Percentiles rank a stretch among this genome's conserved stretches.
phyloP scores from a whole-genome alignment of 2,113 vertebrate species.

The Eolophus roseicapilla region DNA sequence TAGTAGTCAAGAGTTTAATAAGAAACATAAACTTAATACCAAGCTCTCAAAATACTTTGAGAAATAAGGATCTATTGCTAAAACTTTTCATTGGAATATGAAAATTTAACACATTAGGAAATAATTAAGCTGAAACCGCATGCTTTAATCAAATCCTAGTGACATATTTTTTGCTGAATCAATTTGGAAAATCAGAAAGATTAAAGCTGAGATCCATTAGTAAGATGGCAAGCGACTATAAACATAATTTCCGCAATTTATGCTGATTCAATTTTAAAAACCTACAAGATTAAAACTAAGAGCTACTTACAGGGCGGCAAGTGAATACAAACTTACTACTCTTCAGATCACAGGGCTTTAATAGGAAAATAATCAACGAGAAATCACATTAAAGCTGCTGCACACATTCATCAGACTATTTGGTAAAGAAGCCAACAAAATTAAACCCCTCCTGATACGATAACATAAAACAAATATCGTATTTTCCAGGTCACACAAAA shows the following conservation, averaged over 20 bases:
- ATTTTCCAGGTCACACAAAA: background rate
- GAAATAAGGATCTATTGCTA: background rate
- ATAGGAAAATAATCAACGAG: conserved; percentile 1
- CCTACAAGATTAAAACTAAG: conserved; percentile 34
- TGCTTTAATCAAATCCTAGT: conserved; percentile 14
- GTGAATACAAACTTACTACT: background rate
- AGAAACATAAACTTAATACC: background rate
- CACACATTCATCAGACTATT: conserved; percentile 19
- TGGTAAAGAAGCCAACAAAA: background rate
- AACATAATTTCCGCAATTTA: conserved; percentile 32
- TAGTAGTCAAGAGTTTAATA: background rate
- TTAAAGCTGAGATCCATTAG: conserved; percentile 41
- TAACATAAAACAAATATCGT: background rate
- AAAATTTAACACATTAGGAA: background rate
- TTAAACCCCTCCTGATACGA: background rate
- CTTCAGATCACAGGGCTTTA: background rate
- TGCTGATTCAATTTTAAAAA: conserved; percentile 43
- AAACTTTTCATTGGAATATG: background rate
- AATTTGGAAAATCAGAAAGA: conserved; percentile 26
- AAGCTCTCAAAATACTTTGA: background rate
- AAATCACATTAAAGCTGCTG: conserved; percentile 28
- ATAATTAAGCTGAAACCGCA: background rate
- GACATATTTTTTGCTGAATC: conserved; percentile 19
- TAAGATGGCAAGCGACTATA: background rate
- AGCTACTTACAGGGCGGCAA: background rate